Conservation (phyloP, 2,797 vertebrate species). For the Rhinichthys osculus region DNA sequence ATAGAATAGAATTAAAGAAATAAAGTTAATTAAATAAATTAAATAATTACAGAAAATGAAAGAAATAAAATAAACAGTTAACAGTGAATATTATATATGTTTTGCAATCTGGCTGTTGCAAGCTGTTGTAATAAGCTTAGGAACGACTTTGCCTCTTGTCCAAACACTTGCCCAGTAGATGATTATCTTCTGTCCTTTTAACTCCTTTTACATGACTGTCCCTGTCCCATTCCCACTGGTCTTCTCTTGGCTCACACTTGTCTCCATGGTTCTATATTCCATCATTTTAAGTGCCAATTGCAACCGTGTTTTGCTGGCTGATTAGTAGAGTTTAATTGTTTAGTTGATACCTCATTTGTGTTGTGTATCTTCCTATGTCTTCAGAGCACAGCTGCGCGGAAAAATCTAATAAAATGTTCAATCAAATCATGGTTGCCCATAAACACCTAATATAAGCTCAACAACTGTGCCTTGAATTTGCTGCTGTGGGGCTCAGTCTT, state of each 20-base stretch:
- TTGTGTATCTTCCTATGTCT: neutral
- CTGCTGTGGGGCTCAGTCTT: neutral
- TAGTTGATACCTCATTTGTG: constrained; percentile 17
- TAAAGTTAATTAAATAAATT: neutral
- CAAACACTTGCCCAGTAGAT: constrained; percentile 11
- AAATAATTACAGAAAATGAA: no score
- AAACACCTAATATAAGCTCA: neutral
- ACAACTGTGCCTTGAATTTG: neutral
- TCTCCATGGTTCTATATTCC: neutral
- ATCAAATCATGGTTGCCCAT: neutral
- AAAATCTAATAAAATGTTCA: constrained; percentile 26
- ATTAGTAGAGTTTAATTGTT: constrained; percentile 25
- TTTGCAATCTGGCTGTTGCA: constrained; percentile 12
- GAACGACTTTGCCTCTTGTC: neutral
- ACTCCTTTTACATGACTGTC: neutral
- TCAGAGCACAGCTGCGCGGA: neutral
- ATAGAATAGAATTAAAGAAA: neutral
- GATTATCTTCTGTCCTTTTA: constrained; percentile 13
- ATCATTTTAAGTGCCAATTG: neutral
- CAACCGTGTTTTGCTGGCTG: constrained; percentile 2
- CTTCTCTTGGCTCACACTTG: constrained; percentile 9
- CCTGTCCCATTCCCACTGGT: neutral
- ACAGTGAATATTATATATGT: neutral
- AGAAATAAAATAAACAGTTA: no score
- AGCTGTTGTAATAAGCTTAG: constrained; percentile 30